Evolutionary conservation across 2,797 vertebrate species (phyloP), one percentile per base, ranked within the genome.

Genomic region (Sparidentex hasta): DNA sequence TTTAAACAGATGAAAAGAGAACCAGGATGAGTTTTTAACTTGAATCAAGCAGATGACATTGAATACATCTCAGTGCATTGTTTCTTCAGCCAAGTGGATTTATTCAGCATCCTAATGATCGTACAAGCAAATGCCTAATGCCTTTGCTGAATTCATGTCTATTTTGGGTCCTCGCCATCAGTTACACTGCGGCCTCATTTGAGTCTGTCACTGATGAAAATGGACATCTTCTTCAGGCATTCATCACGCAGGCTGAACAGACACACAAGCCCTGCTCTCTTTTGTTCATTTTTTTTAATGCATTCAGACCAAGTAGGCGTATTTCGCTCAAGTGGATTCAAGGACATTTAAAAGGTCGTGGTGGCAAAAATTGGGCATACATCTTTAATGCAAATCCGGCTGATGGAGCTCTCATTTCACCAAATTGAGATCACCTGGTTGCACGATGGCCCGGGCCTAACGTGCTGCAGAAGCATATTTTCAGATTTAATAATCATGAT

Each of bases 401-500:
- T 87, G 86, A 93, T 88, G 74, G 87, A 92, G 82, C 78, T 87
- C 82, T 92, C 75, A 80, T 90, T 90, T 91, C 76, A 88, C 74
- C 66, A 87, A 89, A 90, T 76, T 77, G 71, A 88, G 87, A 89
- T 92, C 87, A 91, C 84, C 80, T 78, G 87, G 84, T 93, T 92
- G 87, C 92, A 95, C 92, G 93, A 92, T 92, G 80, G 71, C 44
- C 44, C 38, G 2, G 83, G 87, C 84, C 90, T 85, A 73, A 87
- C 12, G 50, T 92, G 94, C 86, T 44, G 85, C 89, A 82, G 88
- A 92, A 92, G 94, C 94, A 94, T 92, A 95, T 95, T 96, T 96
- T 95, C 93, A 94, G 93, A 93, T 90, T 95, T 96, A 95, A 94
- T 93, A 90, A 93, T 94, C 90, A 90, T 93, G 95, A 95, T 93